Conservation (phyloP, 1,140 invertebrate genomes). For the Hyles vespertilio region DNA sequence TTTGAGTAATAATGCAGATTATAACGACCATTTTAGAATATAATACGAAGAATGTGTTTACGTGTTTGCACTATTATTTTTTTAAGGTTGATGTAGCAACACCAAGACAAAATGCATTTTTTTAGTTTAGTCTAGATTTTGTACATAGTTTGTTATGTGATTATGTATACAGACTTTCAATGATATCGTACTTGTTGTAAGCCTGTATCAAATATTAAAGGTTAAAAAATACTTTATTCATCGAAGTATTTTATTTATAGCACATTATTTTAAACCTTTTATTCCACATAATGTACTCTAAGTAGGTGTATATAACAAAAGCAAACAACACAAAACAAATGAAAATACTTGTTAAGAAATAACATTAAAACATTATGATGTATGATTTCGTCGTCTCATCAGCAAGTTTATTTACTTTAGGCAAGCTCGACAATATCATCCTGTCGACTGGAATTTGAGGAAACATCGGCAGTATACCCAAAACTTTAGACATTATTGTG, state of each 20-base stretch:
- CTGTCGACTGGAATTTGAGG: conserved; percentile 33
- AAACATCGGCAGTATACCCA: conserved; percentile 45
- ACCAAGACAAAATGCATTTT: not conserved
- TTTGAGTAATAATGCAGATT: conserved; percentile 37
- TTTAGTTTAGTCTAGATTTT: not conserved
- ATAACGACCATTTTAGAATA: conserved; percentile 24
- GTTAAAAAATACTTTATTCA: not conserved
- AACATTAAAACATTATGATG: not conserved
- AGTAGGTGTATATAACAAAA: not conserved
- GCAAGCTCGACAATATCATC: conserved; percentile 1
- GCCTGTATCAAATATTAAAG: too few relatives aligned
- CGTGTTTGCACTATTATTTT: not conserved
- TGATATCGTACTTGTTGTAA: too few relatives aligned
- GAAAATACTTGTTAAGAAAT: not conserved
- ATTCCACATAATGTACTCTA: not conserved
- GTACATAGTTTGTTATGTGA: too few relatives aligned
- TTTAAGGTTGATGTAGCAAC: not conserved
- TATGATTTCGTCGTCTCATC: not conserved
- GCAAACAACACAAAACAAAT: not conserved
- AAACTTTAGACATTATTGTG: conserved; percentile 30
- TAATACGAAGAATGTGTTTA: conserved; percentile 3
- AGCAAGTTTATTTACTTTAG: not conserved
- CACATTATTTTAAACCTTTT: not conserved
- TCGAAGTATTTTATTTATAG: too few relatives aligned
- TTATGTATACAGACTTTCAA: too few relatives aligned